These are phyloP conservation scores for Hoplostethus atlanticus DNA, from an alignment of 2,797 vertebrate species.

Conservation along the genomic window DNA sequence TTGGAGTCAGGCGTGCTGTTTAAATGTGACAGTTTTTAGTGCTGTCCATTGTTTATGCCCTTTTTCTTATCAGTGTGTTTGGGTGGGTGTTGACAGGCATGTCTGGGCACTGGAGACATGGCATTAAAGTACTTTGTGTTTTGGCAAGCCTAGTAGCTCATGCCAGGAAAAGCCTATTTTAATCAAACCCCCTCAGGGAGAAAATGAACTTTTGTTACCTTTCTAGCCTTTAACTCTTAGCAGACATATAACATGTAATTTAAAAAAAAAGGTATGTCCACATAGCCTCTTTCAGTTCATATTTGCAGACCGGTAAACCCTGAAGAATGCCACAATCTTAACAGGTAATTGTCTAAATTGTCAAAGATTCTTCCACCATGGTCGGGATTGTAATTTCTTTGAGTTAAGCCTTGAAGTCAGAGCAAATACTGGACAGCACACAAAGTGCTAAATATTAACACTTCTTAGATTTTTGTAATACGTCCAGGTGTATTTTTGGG, in stretches of 20 bases:
- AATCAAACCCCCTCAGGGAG: not conserved
- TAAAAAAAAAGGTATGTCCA: not conserved
- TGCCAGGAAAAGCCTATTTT: constrained; percentile 8
- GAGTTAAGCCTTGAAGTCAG: too few species aligned
- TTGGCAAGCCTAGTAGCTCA: constrained; percentile 8
- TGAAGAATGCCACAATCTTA: not conserved
- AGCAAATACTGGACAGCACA: too few species aligned
- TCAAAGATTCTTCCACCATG: not conserved
- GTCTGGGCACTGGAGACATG: not conserved
- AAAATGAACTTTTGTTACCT: not conserved
- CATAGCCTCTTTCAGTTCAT: not conserved
- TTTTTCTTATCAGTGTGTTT: not conserved
- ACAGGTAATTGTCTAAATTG: not conserved
- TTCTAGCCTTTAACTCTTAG: not conserved
- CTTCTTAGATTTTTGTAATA: too few species aligned
- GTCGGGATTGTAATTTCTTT: not conserved
- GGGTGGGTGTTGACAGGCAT: not conserved
- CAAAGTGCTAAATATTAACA: too few species aligned
- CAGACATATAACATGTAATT: not conserved
- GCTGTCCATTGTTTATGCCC: not conserved
- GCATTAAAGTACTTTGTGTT: constrained; percentile 9
- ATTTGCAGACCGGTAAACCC: not conserved
- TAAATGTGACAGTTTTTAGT: constrained; percentile 9
- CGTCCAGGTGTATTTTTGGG: not conserved
- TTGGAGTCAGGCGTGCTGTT: constrained; percentile 28